A percentile compares a stretch with the other conserved stretches of the same genome.
Evolutionary conservation across 2,888 invertebrate genomes (phyloP).

Genomic region (Drosophila pseudotalamancana): DNA sequence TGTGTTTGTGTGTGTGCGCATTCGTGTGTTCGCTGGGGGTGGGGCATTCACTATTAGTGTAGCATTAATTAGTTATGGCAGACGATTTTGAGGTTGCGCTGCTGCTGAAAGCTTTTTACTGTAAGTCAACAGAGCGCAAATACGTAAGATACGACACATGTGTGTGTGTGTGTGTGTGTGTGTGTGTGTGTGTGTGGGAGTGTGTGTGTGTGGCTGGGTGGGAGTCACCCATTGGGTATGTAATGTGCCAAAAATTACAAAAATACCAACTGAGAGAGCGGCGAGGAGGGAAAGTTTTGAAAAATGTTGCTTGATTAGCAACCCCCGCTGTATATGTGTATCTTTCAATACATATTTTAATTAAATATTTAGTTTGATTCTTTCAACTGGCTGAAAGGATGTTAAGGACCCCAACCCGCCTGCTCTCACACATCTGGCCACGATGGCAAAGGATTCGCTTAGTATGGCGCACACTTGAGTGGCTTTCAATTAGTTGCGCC

Average conservation of each 20-base stretch:
- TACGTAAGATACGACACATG: not conserved
- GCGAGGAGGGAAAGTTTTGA: slow-evolving; percentile 18
- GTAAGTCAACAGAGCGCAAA: slow-evolving; percentile 44
- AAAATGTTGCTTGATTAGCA: slow-evolving; percentile 21
- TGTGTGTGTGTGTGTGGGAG: not conserved
- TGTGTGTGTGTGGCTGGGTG: not conserved
- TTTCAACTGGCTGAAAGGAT: slow-evolving; percentile 45
- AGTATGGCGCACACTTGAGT: slow-evolving; percentile 74
- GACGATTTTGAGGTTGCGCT: slow-evolving; percentile 83
- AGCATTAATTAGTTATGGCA: slow-evolving; percentile 84
- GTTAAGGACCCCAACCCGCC: not conserved
- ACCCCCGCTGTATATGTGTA: slow-evolving; percentile 23
- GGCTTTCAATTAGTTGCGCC: slow-evolving; percentile 83
- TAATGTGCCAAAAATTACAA: slow-evolving; percentile 25
- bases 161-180: not conserved
- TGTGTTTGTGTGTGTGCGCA: too few relatives aligned
- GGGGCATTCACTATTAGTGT: slow-evolving; percentile 75
- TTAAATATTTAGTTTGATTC: slow-evolving; percentile 72
- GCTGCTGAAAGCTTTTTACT: slow-evolving; percentile 83
- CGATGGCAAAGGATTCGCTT: slow-evolving; percentile 26
- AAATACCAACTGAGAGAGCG: slow-evolving; percentile 11
- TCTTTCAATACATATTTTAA: slow-evolving; percentile 65
- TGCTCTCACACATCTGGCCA: not conserved
- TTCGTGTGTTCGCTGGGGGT: slow-evolving; percentile 15
- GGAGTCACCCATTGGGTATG: not conserved